Percentiles rank a stretch among this genome's conserved stretches.
Evolutionary conservation across 2,888 invertebrate genomes (phyloP).

Genomic region (Ommatoiulus sabulosus): DNA sequence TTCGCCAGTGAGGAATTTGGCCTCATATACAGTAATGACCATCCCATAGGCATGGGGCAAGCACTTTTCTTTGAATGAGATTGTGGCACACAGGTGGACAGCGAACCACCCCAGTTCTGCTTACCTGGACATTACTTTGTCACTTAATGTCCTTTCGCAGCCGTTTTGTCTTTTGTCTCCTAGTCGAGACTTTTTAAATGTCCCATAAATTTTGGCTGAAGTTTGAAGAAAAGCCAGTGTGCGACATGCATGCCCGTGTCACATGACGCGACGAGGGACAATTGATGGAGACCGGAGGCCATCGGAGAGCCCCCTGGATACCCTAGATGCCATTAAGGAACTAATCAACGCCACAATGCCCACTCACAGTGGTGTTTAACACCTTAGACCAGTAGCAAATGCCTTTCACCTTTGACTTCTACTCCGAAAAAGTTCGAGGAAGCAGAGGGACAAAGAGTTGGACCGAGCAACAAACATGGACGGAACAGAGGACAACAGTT

Average conservation of each 20-base stretch:
- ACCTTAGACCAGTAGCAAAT: conserved; percentile 36
- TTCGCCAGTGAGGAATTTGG: neutral
- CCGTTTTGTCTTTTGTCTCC: conserved; percentile 4
- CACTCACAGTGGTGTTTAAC: conserved; percentile 16
- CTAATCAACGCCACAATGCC: conserved; percentile 24
- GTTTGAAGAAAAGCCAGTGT: conserved; percentile 32
- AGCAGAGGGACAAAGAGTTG: neutral
- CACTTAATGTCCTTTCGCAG: neutral
- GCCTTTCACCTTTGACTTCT: conserved; percentile 20
- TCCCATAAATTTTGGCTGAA: neutral
- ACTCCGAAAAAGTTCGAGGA: neutral
- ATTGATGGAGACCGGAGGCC: neutral
- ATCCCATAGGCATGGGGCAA: neutral
- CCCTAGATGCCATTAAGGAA: conserved; percentile 42
- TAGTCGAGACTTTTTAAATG: conserved; percentile 28
- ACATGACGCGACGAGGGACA: conserved; percentile 9
- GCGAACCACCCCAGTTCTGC: conserved; percentile 16
- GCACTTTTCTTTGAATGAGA: neutral
- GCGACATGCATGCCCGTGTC: neutral
- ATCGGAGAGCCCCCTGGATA: neutral
- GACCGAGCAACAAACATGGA: neutral
- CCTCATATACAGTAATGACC: neutral
- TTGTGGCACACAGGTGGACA: neutral
- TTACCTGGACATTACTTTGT: conserved; percentile 9
- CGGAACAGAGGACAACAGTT: neutral